Conservation (phyloP, 2,113 vertebrate genomes). For the Cyprinodon brontotheroides region DNA sequence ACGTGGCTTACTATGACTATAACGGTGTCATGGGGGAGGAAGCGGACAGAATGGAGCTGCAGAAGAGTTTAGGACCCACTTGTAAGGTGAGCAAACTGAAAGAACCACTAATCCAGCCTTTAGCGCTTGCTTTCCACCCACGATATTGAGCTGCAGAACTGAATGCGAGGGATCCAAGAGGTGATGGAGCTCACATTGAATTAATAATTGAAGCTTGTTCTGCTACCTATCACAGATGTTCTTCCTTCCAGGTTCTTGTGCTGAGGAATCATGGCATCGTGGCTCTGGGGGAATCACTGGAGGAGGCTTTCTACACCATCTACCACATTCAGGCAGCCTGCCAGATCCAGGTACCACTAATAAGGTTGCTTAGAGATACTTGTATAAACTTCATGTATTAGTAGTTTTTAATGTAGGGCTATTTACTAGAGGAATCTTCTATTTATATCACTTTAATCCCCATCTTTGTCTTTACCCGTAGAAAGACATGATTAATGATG, state of each 20-base stretch:
- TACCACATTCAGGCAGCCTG: slow-evolving; percentile 96
- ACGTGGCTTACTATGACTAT: slow-evolving; percentile 91
- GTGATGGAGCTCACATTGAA: slow-evolving; percentile 10
- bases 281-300: slow-evolving; percentile 91
- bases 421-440: background rate
- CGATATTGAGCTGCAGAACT: slow-evolving; percentile 5
- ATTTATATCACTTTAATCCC: background rate
- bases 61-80: slow-evolving; percentile 94
- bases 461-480: background rate
- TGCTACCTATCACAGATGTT: slow-evolving; percentile 5
- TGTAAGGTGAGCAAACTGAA: slow-evolving; percentile 85
- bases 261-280: slow-evolving; percentile 95
- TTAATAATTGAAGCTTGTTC: slow-evolving; percentile 23
- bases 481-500: background rate
- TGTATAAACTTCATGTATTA: background rate
- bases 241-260: slow-evolving; percentile 86
- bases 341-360: slow-evolving; percentile 88
- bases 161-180: background rate
- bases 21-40: slow-evolving; percentile 91
- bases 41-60: slow-evolving; percentile 89
- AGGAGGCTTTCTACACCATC: slow-evolving; percentile 95
- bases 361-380: slow-evolving; percentile 11
- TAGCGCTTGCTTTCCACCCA: background rate
- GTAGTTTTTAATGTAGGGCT: background rate
- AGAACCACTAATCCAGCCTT: background rate